Evolutionary conservation across 2,797 vertebrate genomes (phyloP).

Genomic region (Staurois parvus): DNA sequence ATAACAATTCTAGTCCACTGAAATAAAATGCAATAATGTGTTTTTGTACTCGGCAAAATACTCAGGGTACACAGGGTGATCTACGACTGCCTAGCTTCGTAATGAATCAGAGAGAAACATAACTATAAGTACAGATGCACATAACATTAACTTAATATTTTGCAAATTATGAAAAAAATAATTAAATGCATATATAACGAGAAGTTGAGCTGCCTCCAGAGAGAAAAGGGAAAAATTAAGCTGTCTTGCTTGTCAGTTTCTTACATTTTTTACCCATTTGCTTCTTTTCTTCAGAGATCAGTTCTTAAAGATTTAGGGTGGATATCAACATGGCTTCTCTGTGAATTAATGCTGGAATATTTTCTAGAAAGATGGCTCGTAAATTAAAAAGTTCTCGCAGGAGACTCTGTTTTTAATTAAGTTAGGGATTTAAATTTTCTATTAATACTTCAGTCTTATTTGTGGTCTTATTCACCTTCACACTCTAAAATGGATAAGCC

Average conservation of each 20-base stretch:
- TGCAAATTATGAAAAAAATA: slow-evolving; percentile 21
- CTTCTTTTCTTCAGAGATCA: slow-evolving; percentile 34
- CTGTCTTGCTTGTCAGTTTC: slow-evolving; percentile 34
- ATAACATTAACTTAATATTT: slow-evolving; percentile 36
- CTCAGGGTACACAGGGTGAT: slow-evolving; percentile 24
- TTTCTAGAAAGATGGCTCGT: slow-evolving; percentile 64
- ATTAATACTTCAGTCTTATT: slow-evolving; percentile 63
- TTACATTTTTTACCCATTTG: slow-evolving; percentile 29
- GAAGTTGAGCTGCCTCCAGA: background rate
- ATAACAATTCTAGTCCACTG: background rate
- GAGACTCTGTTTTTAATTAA: slow-evolving; percentile 66
- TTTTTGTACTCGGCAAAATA: slow-evolving; percentile 23
- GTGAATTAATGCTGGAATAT: slow-evolving; percentile 51
- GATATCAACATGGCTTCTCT: slow-evolving; percentile 56
- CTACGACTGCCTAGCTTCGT: slow-evolving; percentile 14
- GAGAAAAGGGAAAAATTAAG: slow-evolving; percentile 15
- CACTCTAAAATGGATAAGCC: slow-evolving; percentile 63
- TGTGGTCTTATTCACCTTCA: slow-evolving; percentile 63
- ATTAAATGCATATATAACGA: slow-evolving; percentile 36
- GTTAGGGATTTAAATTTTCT: slow-evolving; percentile 67
- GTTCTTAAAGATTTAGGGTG: slow-evolving; percentile 49
- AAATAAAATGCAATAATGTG: slow-evolving; percentile 32
- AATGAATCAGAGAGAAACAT: slow-evolving; percentile 24
- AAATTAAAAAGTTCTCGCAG: slow-evolving; percentile 57
- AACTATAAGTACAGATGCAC: slow-evolving; percentile 3